Conservation (phyloP, 2,113 vertebrate species). For the Catharus minimus region DNA sequence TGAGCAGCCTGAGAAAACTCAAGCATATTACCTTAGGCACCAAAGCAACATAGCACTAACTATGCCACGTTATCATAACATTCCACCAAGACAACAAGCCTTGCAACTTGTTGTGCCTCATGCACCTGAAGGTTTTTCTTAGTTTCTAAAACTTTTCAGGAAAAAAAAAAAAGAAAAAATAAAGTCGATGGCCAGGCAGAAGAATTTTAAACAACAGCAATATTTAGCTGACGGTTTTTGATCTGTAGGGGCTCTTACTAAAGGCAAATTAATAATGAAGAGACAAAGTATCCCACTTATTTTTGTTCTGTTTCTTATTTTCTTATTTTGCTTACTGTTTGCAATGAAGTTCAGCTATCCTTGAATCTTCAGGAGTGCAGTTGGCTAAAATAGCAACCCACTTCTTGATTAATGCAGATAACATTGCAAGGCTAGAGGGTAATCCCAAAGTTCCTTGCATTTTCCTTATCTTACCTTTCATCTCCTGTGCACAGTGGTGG, state of each 20-base stretch:
- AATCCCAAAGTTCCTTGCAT: neutral
- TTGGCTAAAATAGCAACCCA: neutral
- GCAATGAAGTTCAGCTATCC: neutral
- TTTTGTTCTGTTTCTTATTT: neutral
- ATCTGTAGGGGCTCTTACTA: neutral
- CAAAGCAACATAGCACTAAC: neutral
- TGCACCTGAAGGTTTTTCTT: neutral
- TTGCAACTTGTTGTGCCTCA: neutral
- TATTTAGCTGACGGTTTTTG: neutral
- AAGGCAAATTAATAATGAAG: neutral
- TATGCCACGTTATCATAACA: rapidly evolving
- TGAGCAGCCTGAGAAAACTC: neutral
- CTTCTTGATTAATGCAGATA: neutral
- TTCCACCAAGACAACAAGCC: neutral
- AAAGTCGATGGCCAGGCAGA: neutral
- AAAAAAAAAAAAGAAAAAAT: neutral
- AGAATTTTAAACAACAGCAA: neutral
- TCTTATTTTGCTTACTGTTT: neutral
- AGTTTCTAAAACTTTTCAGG: neutral
- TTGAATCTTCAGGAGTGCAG: neutral
- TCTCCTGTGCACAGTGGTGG: neutral
- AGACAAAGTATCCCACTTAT: neutral
- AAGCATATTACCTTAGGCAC: neutral
- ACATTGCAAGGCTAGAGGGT: neutral
- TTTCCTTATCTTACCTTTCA: neutral